Base-by-base conservation (phyloP, 2,113 vertebrate species). In the Ceratotherium simum region DNA sequence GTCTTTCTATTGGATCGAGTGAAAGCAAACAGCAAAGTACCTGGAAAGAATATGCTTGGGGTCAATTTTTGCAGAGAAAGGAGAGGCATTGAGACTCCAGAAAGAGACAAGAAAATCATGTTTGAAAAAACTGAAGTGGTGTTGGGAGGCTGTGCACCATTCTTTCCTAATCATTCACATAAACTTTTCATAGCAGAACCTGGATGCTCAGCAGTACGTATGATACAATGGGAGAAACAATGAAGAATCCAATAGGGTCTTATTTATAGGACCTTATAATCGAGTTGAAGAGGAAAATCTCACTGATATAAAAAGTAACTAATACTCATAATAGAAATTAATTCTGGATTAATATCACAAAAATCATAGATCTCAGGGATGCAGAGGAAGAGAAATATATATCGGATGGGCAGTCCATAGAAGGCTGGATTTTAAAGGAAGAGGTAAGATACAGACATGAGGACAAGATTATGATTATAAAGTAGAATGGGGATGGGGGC, bases 1-100 rank as follows among this genome's bases (percentile, higher is more conserved):
- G 2, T 54, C 42, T 90, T 60, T 64, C 46, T 96, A 10, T 97
- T 92, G 98, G 79, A 56, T 85, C 39, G 86, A 62, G 90, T 79
- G 46, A 96, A 94, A 54, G n/a, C 8, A 85, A 56, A 82, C 3
- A 69, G 17, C 14, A 84, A 58, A 85, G 27, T 18, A 48, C 20
- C 14, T 70, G 25, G 23, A 31, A 48, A 48, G 60, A 60, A 69
- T 67, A 51, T 58, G 27, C 6, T 31, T 60, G 16, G 36, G 18
- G 14, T 48, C 25, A 81, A 10, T 36, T 73, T 48, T 21, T 75
- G 6, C 5, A 89, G 36, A 72, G 8, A 96, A 79, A 91, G 33
- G 29, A 78, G 42, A 80, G 75, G 13, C 8, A 51, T 0, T 69
- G 36, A 31, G 18, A 78, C 8, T 70, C 8, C 18, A 94, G 42